Evolutionary conservation across 2,113 vertebrate genomes (phyloP).

Genomic region (Aegotheles bennettii): DNA sequence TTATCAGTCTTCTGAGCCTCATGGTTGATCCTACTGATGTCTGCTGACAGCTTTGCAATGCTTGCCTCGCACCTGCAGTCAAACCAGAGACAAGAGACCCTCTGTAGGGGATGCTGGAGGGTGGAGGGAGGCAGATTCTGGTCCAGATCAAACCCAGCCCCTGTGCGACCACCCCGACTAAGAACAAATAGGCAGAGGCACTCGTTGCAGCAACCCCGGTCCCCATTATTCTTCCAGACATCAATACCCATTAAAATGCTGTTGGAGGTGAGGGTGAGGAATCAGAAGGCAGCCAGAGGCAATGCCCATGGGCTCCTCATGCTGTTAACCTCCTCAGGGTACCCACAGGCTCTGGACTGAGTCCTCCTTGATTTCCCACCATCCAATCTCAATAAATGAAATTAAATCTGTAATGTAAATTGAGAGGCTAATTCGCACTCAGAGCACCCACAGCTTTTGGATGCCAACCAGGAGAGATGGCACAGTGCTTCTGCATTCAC

Average conservation of each 20-base stretch:
- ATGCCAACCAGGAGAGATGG: too few species aligned
- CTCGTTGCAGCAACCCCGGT: background rate
- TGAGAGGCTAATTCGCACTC: background rate
- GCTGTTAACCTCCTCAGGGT: background rate
- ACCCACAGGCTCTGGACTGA: too few species aligned
- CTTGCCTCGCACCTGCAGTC: slow-evolving; percentile 81
- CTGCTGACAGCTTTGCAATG: slow-evolving; percentile 77
- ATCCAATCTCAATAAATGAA: background rate
- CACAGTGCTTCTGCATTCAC: fast-evolving
- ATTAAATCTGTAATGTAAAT: background rate
- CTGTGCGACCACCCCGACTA: too few species aligned
- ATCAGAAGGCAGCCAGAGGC: background rate
- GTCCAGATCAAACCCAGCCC: too few species aligned
- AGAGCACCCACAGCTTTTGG: fast-evolving
- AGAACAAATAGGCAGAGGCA: background rate
- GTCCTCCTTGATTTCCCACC: too few species aligned
- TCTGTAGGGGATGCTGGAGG: background rate
- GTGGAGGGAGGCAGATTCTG: background rate
- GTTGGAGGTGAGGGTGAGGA: background rate
- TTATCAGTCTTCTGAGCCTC: slow-evolving; percentile 69
- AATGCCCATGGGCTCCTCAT: fast-evolving
- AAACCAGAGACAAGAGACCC: background rate
- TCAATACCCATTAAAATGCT: background rate
- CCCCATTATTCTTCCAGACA: background rate
- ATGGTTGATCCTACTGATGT: slow-evolving; percentile 58